phyloP scores from a whole-genome alignment of 2,888 invertebrate genomes.

The Ephialtes manifestator region DNA sequence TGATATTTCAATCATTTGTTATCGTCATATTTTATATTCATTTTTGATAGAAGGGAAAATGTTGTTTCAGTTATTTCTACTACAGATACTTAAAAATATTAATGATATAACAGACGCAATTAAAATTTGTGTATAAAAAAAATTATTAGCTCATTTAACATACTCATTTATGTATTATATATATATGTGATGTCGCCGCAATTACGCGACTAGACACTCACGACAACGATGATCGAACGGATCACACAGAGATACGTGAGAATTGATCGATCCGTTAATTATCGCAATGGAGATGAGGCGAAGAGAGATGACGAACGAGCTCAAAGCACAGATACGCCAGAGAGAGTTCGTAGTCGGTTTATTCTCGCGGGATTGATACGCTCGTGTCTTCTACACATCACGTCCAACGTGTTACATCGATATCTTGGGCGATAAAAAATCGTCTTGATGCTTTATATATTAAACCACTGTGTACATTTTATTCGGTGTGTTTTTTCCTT shows the following conservation, averaged over 20 bases:
- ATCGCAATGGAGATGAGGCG: conserved; percentile 52
- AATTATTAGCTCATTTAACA: no score
- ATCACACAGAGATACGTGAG: conserved; percentile 57
- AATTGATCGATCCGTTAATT: conserved; percentile 70
- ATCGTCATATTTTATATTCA: no score
- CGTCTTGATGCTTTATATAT: conserved; percentile 33
- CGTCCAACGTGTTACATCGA: conserved; percentile 60
- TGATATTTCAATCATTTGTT: no score
- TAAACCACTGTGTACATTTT: conserved; percentile 34
- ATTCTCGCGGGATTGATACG: conserved; percentile 48
- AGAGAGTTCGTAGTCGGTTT: conserved; percentile 32
- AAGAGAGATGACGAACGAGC: background rate
- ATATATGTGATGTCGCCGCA: background rate
- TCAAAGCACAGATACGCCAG: conserved; percentile 7
- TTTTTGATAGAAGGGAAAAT: no score
- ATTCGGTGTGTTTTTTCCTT: background rate
- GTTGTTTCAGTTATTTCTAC: no score
- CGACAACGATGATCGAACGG: conserved; percentile 53
- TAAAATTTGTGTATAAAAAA: no score
- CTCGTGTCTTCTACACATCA: conserved; percentile 52
- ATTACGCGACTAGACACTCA: conserved; percentile 33
- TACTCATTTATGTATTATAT: background rate
- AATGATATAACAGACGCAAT: no score
- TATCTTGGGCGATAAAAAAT: conserved; percentile 56
- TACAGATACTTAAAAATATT: no score